Evolutionary conservation across 2,113 vertebrate genomes (phyloP).

Genomic region (Plotosus lineatus): DNA sequence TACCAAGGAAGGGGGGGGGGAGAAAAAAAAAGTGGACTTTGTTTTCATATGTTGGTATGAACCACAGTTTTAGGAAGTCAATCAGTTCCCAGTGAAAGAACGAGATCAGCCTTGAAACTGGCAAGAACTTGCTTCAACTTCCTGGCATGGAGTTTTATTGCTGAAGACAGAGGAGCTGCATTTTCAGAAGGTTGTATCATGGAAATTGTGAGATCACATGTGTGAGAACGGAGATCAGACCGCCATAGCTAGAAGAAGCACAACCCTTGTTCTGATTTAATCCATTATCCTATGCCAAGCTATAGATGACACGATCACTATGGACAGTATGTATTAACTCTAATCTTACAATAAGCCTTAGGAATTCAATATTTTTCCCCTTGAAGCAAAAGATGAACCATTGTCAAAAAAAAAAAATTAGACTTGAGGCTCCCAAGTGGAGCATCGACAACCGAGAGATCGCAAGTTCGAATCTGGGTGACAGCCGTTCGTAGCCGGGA

Average conservation of each 20-base stretch:
- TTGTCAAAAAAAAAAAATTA: not conserved
- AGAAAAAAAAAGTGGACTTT: not conserved
- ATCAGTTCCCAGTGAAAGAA: not conserved
- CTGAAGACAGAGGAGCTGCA: not conserved
- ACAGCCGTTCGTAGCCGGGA: no score
- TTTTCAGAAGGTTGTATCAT: slow-evolving; percentile 12
- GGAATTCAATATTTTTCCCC: not conserved
- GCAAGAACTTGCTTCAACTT: not conserved
- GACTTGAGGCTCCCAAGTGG: no score
- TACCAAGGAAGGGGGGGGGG: no score
- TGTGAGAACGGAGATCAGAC: slow-evolving; percentile 14
- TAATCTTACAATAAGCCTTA: not conserved
- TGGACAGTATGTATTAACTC: not conserved
- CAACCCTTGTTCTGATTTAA: not conserved
- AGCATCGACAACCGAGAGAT: no score
- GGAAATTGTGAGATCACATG: slow-evolving; percentile 24
- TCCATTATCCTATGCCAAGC: not conserved
- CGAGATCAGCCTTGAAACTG: not conserved
- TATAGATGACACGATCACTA: not conserved
- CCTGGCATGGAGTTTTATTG: not conserved
- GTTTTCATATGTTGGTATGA: not conserved
- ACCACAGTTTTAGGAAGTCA: not conserved
- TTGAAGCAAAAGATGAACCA: not conserved
- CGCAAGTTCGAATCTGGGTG: no score
- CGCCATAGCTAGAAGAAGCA: not conserved